Evolutionary conservation across 2,888 invertebrate species (phyloP), one percentile per base, ranked within the genome.

Genomic region (Cephus sareptanus): DNA sequence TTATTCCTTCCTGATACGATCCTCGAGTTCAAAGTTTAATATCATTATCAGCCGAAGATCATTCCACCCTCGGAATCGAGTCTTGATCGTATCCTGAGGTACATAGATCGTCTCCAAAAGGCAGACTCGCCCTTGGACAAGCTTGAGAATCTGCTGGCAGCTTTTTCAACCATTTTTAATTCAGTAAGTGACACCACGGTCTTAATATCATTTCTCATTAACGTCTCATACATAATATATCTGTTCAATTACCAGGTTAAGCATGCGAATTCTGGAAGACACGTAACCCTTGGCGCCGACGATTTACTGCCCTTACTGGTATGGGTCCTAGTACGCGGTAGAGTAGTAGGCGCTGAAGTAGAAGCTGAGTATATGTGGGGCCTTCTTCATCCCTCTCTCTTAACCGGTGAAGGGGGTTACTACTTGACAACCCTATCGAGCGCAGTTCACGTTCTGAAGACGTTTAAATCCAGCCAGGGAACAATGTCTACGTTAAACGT

Each of bases 301-400:
- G 98, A 98, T 89, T 95, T 98, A 82, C 94, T 99, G 77, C 98
- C 98, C 0, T 94, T 98, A 78, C 94, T 99, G 75, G 97, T 98
- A 77, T 98, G 97, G 95, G 96, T 98, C 13, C 93, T 99, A 83
- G 97, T 98, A 1, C 96, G 97, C 81, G 96, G 97, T 84, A 96
- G 97, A 68, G 95, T 98, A 86, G 96, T 98, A 11, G 96, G 97
- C 40, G 98, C 98, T 0, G 98, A 99, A 92, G 95, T 98, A 79
- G 98, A 99, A 91, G 98, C 98, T 0, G 98, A 98, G 90, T 97
- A 98, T 90, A 99, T 99, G 98, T 98, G 98, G 93, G 98, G 96
- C 3, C 93, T 99, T 69, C 93, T 99, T 68, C 98, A 98, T 79
- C 97, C 97, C 1, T 97, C 98, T 0, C 92, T 98, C 76, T 93